Percentiles rank a stretch among this genome's conserved stretches.
Evolutionary conservation across 2,113 vertebrate genomes (phyloP).

Genomic region (Arizona elegans): DNA sequence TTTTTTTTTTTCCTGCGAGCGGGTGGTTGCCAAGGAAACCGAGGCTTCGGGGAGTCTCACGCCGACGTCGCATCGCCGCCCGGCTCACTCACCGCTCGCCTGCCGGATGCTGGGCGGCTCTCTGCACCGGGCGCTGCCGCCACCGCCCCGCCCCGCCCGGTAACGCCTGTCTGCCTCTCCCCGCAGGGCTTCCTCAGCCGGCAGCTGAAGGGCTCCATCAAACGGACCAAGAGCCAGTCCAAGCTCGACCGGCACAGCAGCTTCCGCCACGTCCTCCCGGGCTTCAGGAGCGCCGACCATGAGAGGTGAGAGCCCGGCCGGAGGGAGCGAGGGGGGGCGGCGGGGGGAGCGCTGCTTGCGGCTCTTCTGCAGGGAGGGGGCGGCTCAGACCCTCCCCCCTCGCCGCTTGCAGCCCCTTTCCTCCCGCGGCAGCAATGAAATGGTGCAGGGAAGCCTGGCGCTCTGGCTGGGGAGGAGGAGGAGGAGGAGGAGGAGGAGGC

Average conservation of each 20-base stretch:
- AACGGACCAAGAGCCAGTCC: conserved; percentile 98
- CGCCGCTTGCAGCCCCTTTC: background rate
- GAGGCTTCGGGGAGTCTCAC: conserved; percentile 76
- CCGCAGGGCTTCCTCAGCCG: conserved; percentile 88
- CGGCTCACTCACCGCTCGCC: background rate
- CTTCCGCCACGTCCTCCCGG: conserved; percentile 95
- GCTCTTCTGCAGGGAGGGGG: background rate
- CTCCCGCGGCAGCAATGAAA: background rate
- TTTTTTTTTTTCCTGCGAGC: conserved; percentile 60
- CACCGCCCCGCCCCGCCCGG: conserved; percentile 1
- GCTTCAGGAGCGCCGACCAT: conserved; percentile 91
- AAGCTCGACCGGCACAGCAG: conserved; percentile 98
- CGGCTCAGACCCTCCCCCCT: background rate
- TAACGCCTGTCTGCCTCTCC: conserved; percentile 70
- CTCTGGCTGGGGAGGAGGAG: background rate
- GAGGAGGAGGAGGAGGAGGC: background rate
- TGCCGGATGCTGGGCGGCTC: conserved; percentile 62
- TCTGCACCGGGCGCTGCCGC: conserved; percentile 25
- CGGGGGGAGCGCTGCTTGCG: background rate
- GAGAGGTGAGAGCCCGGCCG: conserved; percentile 79
- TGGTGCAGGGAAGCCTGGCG: background rate
- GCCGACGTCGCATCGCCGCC: conserved; percentile 64
- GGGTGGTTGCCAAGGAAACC: conserved; percentile 84
- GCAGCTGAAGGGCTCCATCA: conserved; percentile 95
- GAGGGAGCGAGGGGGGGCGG: background rate